Percentiles rank a stretch among this genome's conserved stretches.
These are phyloP conservation scores for Polydrusus pterygomalis DNA, from an alignment of 2,888 invertebrate species.

Conservation along the genomic window DNA sequence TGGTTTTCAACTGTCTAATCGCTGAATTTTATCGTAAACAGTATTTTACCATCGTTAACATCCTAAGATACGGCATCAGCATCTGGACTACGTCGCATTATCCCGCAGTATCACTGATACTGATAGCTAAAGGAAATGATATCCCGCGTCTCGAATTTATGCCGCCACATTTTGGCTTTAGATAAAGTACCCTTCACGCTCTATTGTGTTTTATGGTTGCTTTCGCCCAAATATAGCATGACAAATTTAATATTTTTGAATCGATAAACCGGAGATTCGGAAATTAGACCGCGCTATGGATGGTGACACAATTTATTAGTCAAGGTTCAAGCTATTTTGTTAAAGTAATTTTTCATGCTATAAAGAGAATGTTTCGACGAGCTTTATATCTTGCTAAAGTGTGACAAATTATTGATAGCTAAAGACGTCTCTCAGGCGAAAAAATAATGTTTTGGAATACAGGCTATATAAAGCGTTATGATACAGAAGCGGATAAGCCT, in stretches of 20 bases:
- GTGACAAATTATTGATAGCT: conserved; percentile 12
- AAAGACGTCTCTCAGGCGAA: neutral
- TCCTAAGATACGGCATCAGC: neutral
- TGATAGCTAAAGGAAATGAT: conserved; percentile 45
- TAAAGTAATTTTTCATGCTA: conserved; percentile 24
- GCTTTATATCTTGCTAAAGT: conserved; percentile 9
- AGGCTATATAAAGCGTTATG: too few relatives aligned
- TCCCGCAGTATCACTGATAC: conserved; percentile 35
- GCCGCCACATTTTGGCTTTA: conserved; percentile 44
- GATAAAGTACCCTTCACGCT: conserved; percentile 52
- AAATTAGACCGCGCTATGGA: conserved; percentile 35
- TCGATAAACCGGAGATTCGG: conserved; percentile 43
- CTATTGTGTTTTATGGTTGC: conserved; percentile 53
- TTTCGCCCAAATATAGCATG: conserved; percentile 38
- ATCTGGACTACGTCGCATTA: conserved; percentile 9
- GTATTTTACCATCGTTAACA: neutral
- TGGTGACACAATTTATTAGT: conserved; percentile 29
- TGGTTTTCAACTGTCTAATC: too few relatives aligned
- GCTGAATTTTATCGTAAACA: neutral
- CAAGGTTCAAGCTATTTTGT: conserved; percentile 24
- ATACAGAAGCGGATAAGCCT: too few relatives aligned
- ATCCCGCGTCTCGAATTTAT: conserved; percentile 44
- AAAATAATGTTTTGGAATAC: neutral
- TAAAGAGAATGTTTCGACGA: conserved; percentile 18
- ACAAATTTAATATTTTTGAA: conserved; percentile 53